Evolutionary conservation across 2,797 vertebrate genomes (phyloP), one percentile per base, ranked within the genome.

Genomic region (Pitangus sulphuratus): DNA sequence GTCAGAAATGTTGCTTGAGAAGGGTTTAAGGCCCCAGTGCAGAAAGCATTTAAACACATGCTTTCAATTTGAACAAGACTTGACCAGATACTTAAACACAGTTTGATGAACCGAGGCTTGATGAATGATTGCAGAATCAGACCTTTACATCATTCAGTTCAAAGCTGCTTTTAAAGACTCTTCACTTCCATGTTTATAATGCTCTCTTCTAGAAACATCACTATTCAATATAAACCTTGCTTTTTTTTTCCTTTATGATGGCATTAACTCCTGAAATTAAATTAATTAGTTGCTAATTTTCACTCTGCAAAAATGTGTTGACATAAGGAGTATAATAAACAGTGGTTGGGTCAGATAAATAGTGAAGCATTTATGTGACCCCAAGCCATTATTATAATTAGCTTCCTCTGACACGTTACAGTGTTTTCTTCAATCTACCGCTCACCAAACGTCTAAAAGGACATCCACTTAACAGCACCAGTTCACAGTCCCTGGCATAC

Each of bases 221-320:
- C n/a, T 64, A 40, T 71, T 88, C 42, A 69, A 26, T 62, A 80
- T 24, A 90, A 90, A 64, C 56, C 44, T n/a, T 78, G 39, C 15
- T 33, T 39, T 57, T 78, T 87, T 87, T 85, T 87, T 69, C 68
- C 20, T 95, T 93, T 72, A 69, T 47, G 37, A 50, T 40, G 57
- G 19, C 89, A 93, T 85, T 94, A 94, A 87, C 47, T 94, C 54
- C 69, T 89, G 84, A 91, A 96, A 96, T 93, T 94, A 96, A 96
- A 96, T 93, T 95, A 96, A 97, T 95, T 91, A 96, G 76, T 92
- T 92, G 62, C 84, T 95, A 92, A 92, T 97, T 95, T 93, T 94
- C 84, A 66, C 92, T 94, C 72, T 62, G 75, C 81, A 94, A 94
- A 94, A 93, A 84, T 75, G 17, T 93, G 93, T 94, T 96, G 95